Evolutionary conservation across 2,888 invertebrate species (phyloP), one percentile per base, ranked within the genome.

Genomic region (Corbicula japonica): DNA sequence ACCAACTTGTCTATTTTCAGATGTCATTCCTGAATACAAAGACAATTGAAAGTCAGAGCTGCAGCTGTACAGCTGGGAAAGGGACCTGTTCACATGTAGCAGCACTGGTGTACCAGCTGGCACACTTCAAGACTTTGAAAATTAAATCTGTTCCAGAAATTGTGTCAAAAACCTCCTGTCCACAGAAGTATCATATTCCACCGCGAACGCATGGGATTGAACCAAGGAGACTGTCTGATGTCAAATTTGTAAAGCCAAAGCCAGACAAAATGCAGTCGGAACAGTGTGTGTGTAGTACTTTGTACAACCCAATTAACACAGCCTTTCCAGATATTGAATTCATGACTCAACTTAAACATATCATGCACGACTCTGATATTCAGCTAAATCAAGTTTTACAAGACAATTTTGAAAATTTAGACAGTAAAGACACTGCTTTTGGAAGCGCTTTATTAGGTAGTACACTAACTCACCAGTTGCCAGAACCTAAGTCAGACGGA

Each of bases 271-370:
- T 32, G 28, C 18, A 70, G 18, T 70, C 70, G 1, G 50, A 70
- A 35, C 50, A 30, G 38, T 70, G 61, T 70, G 70, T 70, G n/a
- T 70, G 70, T 32, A 61, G 70, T 34, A 70, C 70, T 6, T 38
- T 61, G 26, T 70, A 61, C 38, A 70, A 70, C 38, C 61, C 60
- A 8, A 15, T 61, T 18, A 50, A 50, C 3, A 61, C 50, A 26
- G 50, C 48, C 15, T 70, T 61, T 61, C 61, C 61, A 38, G 61
- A 61, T 30, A 34, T 35, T 18, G 1, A 35, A 15, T 54, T 68
- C 26, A 35, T 68, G 23, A 35, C 15, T 46, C 46, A 35, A 2
- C 35, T 69, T 15, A n/a, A 60, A 34, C 30, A 46, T 12, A 69
- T 58, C 21, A n/a, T 62, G 62, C 44, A 44, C n/a, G 28, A 50